A percentile compares a stretch with the other conserved stretches of the same genome.
These are phyloP conservation scores for Cheilosia variabilis DNA, from an alignment of 2,888 invertebrate species.

Conservation along the genomic window DNA sequence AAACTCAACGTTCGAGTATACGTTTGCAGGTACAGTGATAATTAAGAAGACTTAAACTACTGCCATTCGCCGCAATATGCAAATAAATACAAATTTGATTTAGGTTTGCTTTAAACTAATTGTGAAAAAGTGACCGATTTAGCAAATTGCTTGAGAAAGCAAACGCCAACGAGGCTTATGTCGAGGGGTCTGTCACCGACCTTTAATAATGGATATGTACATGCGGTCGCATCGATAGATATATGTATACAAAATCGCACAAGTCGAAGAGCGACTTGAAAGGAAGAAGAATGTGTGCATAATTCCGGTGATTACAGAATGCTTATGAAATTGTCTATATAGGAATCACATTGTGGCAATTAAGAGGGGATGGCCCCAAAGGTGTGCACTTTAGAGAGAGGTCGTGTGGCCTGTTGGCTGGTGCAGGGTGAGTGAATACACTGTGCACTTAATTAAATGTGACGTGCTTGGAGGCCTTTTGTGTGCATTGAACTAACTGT, in stretches of 20 bases:
- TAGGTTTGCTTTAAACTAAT: slow-evolving; percentile 17
- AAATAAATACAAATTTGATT: slow-evolving; percentile 6
- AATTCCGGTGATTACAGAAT: slow-evolving; percentile 56
- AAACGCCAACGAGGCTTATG: not conserved
- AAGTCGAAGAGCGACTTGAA: slow-evolving; percentile 1
- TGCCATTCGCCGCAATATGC: slow-evolving; percentile 3
- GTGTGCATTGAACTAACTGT: slow-evolving; percentile 9
- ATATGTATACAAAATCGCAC: too few relatives aligned
- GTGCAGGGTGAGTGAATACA: not conserved
- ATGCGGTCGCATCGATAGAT: too few relatives aligned
- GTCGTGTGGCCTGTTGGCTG: not conserved
- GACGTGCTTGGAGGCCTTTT: slow-evolving; percentile 14
- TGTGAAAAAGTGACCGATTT: slow-evolving; percentile 45
- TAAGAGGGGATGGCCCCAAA: slow-evolving; percentile 11
- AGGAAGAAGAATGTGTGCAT: slow-evolving; percentile 38
- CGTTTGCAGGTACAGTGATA: not conserved
- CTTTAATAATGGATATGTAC: not conserved
- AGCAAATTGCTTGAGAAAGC: slow-evolving; percentile 53
- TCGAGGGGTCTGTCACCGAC: not conserved
- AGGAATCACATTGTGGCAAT: slow-evolving; percentile 27
- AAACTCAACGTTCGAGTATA: too few relatives aligned
- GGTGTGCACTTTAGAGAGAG: slow-evolving; percentile 11
- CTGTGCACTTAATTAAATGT: slow-evolving; percentile 20
- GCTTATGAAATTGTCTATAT: slow-evolving; percentile 46
- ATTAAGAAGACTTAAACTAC: slow-evolving; percentile 13